These are phyloP conservation scores for Pseudopodoces humilis DNA, from an alignment of 2,113 vertebrate genomes.

Conservation along the genomic window DNA sequence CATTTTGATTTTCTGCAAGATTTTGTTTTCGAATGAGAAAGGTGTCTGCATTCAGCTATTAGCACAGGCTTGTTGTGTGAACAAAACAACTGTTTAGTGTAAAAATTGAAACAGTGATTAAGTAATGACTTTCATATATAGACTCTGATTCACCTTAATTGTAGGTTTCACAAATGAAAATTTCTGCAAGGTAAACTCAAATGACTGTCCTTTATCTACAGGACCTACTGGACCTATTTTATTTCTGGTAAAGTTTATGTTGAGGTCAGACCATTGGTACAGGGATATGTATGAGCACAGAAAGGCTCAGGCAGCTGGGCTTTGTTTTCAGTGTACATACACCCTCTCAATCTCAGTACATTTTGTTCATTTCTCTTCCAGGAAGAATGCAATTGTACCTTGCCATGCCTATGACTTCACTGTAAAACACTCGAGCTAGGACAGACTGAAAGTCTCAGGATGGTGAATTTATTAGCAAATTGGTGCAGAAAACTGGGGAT, in stretches of 20 bases:
- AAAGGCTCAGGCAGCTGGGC: not conserved
- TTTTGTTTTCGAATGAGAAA: not conserved
- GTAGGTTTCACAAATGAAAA: not conserved
- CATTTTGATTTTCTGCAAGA: not conserved
- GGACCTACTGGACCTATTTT: not conserved
- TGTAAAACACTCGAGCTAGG: not conserved
- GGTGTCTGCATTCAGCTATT: not conserved
- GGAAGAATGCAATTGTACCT: not conserved
- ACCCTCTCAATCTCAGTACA: not conserved
- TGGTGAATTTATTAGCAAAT: not conserved
- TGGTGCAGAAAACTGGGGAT: not conserved
- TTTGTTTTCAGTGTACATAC: constrained; percentile 38
- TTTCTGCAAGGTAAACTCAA: not conserved
- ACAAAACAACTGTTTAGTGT: not conserved
- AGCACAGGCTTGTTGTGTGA: not conserved
- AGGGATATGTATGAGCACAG: not conserved
- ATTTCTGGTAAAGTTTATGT: not conserved
- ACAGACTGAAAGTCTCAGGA: not conserved
- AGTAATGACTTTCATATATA: not conserved
- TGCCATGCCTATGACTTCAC: not conserved
- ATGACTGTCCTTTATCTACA: not conserved
- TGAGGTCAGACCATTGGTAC: not conserved
- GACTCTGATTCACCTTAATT: not conserved
- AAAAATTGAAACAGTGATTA: not conserved
- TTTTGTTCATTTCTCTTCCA: constrained; percentile 22